Evolutionary conservation across 2,888 invertebrate species (phyloP).

Genomic region (Stenotaenia linearis): DNA sequence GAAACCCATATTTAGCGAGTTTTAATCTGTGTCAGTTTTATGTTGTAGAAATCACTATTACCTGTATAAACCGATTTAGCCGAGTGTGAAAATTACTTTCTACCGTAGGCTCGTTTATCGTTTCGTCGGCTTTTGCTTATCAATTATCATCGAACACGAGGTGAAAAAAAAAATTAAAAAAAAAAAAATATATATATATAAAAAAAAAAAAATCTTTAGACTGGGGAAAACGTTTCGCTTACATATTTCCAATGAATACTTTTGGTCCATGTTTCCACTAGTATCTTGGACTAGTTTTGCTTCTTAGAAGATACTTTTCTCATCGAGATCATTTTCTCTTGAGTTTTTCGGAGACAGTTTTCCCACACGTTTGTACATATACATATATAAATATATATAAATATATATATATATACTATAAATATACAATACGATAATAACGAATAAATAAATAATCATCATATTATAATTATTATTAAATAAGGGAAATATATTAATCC

Average conservation of each 20-base stretch:
- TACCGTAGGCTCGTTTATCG: neutral
- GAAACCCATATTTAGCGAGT: neutral
- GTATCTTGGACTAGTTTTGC: constrained; percentile 21
- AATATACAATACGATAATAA: neutral
- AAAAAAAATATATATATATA: neutral
- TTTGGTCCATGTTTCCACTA: neutral
- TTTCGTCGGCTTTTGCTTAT: neutral
- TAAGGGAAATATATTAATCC: constrained; percentile 1
- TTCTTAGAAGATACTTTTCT: neutral
- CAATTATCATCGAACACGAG: neutral
- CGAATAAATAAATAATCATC: neutral
- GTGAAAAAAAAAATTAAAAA: neutral
- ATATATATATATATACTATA: neutral
- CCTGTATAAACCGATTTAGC: too few relatives aligned
- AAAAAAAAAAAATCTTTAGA: neutral
- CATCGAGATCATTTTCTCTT: neutral
- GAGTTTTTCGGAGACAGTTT: neutral
- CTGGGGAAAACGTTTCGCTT: constrained; percentile 29
- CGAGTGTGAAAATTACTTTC: neutral
- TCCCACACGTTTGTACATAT: constrained; percentile 14
- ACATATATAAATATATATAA: neutral
- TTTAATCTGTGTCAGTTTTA: neutral
- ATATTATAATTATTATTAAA: neutral
- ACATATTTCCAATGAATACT: constrained; percentile 21
- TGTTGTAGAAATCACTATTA: neutral